Evolutionary conservation across 1,140 invertebrate genomes (phyloP).

Genomic region (Pseudomyrmex sp.): DNA sequence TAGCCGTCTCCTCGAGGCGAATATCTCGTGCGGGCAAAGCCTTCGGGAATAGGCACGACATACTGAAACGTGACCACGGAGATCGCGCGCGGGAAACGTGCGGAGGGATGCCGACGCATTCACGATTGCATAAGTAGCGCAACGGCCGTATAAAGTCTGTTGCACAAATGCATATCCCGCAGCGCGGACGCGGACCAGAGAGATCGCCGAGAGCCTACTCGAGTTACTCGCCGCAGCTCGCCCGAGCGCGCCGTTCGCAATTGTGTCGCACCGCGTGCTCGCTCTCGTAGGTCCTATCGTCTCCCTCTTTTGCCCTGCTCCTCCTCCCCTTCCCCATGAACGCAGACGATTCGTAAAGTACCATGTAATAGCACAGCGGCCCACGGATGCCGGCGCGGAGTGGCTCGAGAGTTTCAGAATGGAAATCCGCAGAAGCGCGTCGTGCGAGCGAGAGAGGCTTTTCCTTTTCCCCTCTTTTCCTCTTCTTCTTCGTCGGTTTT

Average conservation of each 20-base stretch:
- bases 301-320: background rate
- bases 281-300: slow-evolving; percentile 40
- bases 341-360: slow-evolving; percentile 65
- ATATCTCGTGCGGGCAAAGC: slow-evolving; percentile 51
- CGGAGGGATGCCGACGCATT: slow-evolving; percentile 66
- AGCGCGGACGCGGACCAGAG: slow-evolving; percentile 66
- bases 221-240: slow-evolving; percentile 72
- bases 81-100: background rate
- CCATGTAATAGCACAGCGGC: slow-evolving; percentile 61
- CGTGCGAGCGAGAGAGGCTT: slow-evolving; percentile 14
- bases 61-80: slow-evolving; percentile 56
- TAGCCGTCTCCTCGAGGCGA: slow-evolving; percentile 40
- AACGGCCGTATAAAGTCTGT: slow-evolving; percentile 74
- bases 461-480: background rate
- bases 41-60: slow-evolving; percentile 26
- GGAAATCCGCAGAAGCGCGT: slow-evolving; percentile 34
- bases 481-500: slow-evolving; percentile 13
- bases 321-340: background rate
- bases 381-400: slow-evolving; percentile 57
- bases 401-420: slow-evolving; percentile 53
- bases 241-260: slow-evolving; percentile 62
- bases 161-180: slow-evolving; percentile 74
- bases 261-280: slow-evolving; percentile 65
- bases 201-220: slow-evolving; percentile 73
- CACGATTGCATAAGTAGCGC: slow-evolving; percentile 74